Percentiles rank a stretch among this genome's conserved stretches.
phyloP scores from a whole-genome alignment of 92 coral and sea anemone genomes.

The Zoanthus gigantus region DNA sequence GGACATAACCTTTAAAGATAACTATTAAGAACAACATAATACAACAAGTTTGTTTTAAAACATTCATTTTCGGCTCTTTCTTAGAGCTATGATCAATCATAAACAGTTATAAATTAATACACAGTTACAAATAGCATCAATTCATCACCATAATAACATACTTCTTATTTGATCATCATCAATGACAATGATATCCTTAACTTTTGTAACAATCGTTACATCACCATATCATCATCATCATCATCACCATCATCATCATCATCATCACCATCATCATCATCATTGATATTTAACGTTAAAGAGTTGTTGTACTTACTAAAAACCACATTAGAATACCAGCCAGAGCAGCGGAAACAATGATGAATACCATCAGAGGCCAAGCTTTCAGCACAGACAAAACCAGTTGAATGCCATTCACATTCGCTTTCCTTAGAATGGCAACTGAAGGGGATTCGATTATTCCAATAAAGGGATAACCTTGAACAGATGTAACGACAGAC shows the following conservation, averaged over 20 bases:
- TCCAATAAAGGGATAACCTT: constrained; percentile 68
- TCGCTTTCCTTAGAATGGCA: constrained; percentile 83
- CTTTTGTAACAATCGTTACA: too few relatives aligned
- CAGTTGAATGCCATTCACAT: constrained; percentile 85
- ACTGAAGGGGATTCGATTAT: constrained; percentile 85
- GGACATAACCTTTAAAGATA: too few relatives aligned
- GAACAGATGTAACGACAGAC: constrained; percentile 50
- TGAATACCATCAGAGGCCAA: constrained; percentile 95
- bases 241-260: background rate
- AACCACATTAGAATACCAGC: constrained; percentile 97
- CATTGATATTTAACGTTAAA: background rate
- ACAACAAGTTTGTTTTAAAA: too few relatives aligned
- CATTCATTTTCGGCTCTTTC: too few relatives aligned
- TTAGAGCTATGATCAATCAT: too few relatives aligned
- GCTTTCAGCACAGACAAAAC: constrained; percentile 86
- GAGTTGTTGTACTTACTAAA: constrained; percentile 66
- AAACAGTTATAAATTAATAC: too few relatives aligned
- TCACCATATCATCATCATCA: too few relatives aligned
- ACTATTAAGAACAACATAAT: too few relatives aligned
- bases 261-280: background rate
- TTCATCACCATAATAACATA: too few relatives aligned
- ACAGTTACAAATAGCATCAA: too few relatives aligned
- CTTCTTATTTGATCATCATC: too few relatives aligned
- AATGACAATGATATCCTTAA: too few relatives aligned
- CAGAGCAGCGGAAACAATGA: constrained; percentile 83